Percentiles rank a stretch among this genome's conserved stretches.
Evolutionary conservation across 2,888 invertebrate genomes (phyloP).

Genomic region (Lithosia quadra): DNA sequence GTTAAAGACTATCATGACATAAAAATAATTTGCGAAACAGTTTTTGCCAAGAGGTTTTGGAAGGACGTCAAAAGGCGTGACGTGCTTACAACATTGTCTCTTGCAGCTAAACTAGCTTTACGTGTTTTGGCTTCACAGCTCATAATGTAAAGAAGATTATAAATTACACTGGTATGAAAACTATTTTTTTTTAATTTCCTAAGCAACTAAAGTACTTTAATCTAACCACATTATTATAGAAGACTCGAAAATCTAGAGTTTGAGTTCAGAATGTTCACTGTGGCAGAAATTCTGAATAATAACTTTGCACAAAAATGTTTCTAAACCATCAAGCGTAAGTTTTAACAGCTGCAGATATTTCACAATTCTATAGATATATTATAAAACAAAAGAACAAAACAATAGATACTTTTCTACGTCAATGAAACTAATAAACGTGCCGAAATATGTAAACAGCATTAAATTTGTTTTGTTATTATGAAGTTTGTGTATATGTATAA

Average conservation of each 20-base stretch:
- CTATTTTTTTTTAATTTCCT: not conserved
- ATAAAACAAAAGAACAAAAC: not conserved
- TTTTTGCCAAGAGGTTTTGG: slow-evolving; percentile 65
- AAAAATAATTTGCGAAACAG: slow-evolving; percentile 61
- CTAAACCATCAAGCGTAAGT: not conserved
- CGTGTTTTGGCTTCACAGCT: slow-evolving; percentile 15
- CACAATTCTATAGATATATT: not conserved
- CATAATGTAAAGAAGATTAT: slow-evolving; percentile 1
- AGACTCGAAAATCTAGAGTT: not conserved
- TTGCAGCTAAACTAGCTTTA: slow-evolving; percentile 28
- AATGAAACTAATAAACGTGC: not conserved
- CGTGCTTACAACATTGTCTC: slow-evolving; percentile 66
- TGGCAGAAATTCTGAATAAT: not conserved
- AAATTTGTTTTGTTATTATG: not conserved
- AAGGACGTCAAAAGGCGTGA: slow-evolving; percentile 74
- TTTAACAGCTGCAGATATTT: not conserved
- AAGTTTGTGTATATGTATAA: not conserved
- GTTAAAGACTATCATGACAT: slow-evolving; percentile 54
- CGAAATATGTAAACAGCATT: slow-evolving; percentile 8
- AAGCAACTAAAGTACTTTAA: not conserved
- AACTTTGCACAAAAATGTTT: not conserved
- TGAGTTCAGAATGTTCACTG: slow-evolving; percentile 2
- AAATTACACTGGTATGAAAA: not conserved
- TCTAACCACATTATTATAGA: not conserved
- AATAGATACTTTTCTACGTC: not conserved